Base-by-base conservation (phyloP, 2,113 vertebrate genomes). In the Tenebrosternarchus preto region DNA sequence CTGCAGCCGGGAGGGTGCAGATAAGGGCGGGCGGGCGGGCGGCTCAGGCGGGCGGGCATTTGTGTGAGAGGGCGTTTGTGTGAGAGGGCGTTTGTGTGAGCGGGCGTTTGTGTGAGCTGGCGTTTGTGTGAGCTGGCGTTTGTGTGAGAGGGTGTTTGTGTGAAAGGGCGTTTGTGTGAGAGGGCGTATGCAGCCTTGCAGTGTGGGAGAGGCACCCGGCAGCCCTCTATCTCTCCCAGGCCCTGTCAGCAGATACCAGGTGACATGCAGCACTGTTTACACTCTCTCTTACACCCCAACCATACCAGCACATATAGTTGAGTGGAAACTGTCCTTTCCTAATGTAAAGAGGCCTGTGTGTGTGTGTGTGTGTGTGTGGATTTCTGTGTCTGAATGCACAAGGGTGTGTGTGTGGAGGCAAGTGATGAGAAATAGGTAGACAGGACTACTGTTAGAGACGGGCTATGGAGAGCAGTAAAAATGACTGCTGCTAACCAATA, bases 231-330 rank as follows among this genome's bases (percentile, higher is more conserved):
- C 95, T 94, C 88, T 95, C 94, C 93, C 83, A 83, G n/a, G 89
- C 90, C 87, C 92, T 95, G 96, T 95, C 94, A 92, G 93, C 87
- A 95, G 95, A 97, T 94, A 93, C 92, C 90, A 95, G 94, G 95
- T 95, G 96, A 98, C 96, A 95, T 93, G 91, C 92, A 90, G 85
- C 85, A 89, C 92, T 70, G 80, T 76, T 84, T 91, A 88, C 90
- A 88, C 85, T 15, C 43, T 12, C 43, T 12, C 15, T 15, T 50
- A 50, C 43, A 50, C 87, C 91, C 93, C 93, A 89, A 90, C 88
- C 82, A 87, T 89, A 33, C 19, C 55, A 77, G 12, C 88, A 25
- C 88, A 88, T 88, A 87, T 87, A 89, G 92, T 91, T 73, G 87
- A 86, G 86, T 81, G 87, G 89, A 90, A 86, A 68, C 24, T 6